Evolutionary conservation across 2,113 vertebrate species (phyloP).

Genomic region (Mustela nigripes): DNA sequence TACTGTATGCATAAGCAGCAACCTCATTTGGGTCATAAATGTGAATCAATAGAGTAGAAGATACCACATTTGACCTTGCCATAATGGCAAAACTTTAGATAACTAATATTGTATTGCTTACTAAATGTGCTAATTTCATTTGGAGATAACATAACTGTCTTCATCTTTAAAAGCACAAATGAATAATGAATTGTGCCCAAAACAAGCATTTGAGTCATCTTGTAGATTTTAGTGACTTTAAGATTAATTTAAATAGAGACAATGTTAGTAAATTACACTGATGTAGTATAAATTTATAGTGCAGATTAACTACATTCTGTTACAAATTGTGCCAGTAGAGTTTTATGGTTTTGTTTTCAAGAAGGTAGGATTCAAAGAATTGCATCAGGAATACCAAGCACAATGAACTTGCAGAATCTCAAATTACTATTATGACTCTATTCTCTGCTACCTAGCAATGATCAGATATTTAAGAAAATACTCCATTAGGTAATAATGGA

Average conservation of each 20-base stretch:
- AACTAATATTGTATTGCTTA: constrained; percentile 62
- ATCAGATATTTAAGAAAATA: constrained; percentile 28
- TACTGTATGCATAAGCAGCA: constrained; percentile 83
- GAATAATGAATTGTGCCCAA: constrained; percentile 66
- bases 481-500: neutral
- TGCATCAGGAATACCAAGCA: constrained; percentile 72
- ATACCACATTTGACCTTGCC: constrained; percentile 83
- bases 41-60: constrained; percentile 87
- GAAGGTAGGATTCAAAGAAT: constrained; percentile 50
- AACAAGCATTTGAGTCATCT: constrained; percentile 55
- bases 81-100: constrained; percentile 81
- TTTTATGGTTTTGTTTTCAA: constrained; percentile 79
- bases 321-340: constrained; percentile 69
- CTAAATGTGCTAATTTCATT: constrained; percentile 66
- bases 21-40: constrained; percentile 83
- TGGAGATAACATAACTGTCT: constrained; percentile 53
- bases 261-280: constrained; percentile 49
- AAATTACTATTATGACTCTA: constrained; percentile 51
- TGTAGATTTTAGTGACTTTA: constrained; percentile 60
- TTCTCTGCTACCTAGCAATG: constrained; percentile 38
- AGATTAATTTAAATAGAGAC: constrained; percentile 31
- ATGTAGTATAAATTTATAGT: constrained; percentile 54
- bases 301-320: constrained; percentile 68
- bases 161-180: constrained; percentile 59
- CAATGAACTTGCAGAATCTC: neutral